Base-by-base conservation (phyloP, 30 jellyfish, hydroid and myxozoan genomes). In the Aurelia aurita complex sp. Pacific region DNA sequence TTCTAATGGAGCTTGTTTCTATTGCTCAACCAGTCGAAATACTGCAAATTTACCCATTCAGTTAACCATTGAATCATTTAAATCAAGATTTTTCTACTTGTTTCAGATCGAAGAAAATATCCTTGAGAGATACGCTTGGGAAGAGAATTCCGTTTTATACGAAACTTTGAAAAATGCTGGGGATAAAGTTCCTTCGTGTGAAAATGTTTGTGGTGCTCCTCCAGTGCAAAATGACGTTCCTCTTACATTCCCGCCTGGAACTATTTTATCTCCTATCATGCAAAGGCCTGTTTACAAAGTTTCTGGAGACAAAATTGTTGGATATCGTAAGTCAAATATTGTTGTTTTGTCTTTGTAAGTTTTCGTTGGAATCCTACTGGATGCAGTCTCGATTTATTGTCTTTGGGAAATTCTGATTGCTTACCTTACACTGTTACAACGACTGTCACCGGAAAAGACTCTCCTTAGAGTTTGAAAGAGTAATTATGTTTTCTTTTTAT, bases 61-160 rank as follows among this genome's bases (percentile, higher is more conserved):
- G 35, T 5, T 38, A 38, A 2, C 50, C 3, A 2, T 38, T 38
- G 5, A 38, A 38, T 38, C 50, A 38, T 38, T 38, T 23, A 23
- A 23, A 23, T 23, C 29, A 23, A 23, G 29, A 23, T 16, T 60
- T 80, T 16, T 63, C 17, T 50, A 52, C 11, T 38, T 11, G 57
- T 68, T 79, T 33, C 80, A 95, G 99, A 86, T 95, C 34, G 99
- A 95, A 60, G 99, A 95, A 65, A 87, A 69, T 61, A 81, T 90
- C 19, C 93, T 95, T 40, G 99, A 95, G 51, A 89, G 74, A 40
- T 69, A 85, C 52, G 96, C 97, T 52, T 95, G 99, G 99, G 86
- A 83, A 69, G 84, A 85, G 60, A 61, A 74, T 29, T 95, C 99
- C 36, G 95, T 97, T 8, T 65, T 95, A 13, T 80, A 83, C 67